Evolutionary conservation across 2,888 invertebrate species (phyloP).

Genomic region (Harpalus rubripes): DNA sequence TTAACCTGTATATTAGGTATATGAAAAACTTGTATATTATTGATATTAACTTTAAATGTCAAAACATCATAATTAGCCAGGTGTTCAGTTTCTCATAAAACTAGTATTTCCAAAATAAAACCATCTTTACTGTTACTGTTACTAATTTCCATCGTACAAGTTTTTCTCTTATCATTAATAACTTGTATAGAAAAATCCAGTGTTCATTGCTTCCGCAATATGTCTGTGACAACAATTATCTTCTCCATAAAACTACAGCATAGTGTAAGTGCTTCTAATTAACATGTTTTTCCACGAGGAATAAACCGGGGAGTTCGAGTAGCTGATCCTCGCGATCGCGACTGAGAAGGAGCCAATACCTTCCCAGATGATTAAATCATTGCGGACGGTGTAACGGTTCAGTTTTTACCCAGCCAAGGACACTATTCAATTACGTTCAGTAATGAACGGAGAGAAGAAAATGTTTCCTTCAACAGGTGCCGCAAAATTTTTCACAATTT

Average conservation of each 20-base stretch:
- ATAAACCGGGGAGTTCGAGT: background rate
- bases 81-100: background rate
- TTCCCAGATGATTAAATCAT: constrained; percentile 54
- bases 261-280: background rate
- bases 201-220: background rate
- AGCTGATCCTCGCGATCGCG: background rate
- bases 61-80: background rate
- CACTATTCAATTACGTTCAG: constrained; percentile 2
- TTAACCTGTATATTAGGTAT: no score
- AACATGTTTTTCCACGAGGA: background rate
- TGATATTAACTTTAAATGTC: background rate
- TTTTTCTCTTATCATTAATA: background rate
- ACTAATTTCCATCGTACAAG: background rate
- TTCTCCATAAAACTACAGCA: background rate
- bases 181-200: background rate
- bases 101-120: constrained; percentile 3
- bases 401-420: constrained; percentile 27
- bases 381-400: constrained; percentile 47
- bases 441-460: background rate
- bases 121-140: background rate
- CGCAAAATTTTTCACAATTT: no score
- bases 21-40: no score
- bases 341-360: constrained; percentile 2
- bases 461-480: background rate
- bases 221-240: background rate